A percentile compares a stretch with the other conserved stretches of the same genome.
Conservation (phyloP, 1,140 invertebrate species). For the Saccostrea cuccullata region DNA sequence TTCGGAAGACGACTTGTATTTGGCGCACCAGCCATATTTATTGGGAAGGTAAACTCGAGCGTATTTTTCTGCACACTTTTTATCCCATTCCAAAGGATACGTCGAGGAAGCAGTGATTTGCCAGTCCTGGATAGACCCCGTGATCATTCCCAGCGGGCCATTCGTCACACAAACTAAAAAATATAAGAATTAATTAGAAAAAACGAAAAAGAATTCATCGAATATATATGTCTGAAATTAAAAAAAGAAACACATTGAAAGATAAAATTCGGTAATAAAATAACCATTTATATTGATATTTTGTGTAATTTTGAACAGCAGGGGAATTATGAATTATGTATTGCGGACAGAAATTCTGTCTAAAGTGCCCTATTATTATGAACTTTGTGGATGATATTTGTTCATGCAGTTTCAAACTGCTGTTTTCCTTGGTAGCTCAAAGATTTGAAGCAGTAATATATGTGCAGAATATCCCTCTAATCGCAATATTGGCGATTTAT, state of each 20-base stretch:
- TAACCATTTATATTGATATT: too few relatives aligned
- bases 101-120: slow-evolving; percentile 82
- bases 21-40: slow-evolving; percentile 81
- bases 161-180: slow-evolving; percentile 76
- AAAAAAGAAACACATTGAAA: too few relatives aligned
- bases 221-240: too few relatives aligned
- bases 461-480: neutral
- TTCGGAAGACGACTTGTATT: slow-evolving; percentile 80
- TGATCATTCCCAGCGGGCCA: slow-evolving; percentile 81
- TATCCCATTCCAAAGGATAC: slow-evolving; percentile 79
- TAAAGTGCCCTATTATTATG: neutral
- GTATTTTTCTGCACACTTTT: slow-evolving; percentile 81
- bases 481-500: slow-evolving; percentile 21
- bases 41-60: slow-evolving; percentile 81
- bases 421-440: neutral
- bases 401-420: neutral
- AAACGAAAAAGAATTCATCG: too few relatives aligned
- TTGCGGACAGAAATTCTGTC: too few relatives aligned
- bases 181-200: neutral
- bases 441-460: neutral
- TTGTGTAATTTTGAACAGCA: too few relatives aligned
- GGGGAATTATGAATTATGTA: too few relatives aligned
- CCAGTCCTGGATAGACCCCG: slow-evolving; percentile 82
- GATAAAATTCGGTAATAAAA: too few relatives aligned
- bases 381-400: neutral